Conservation (phyloP, 2,113 vertebrate species). For the Climacteris rufus region DNA sequence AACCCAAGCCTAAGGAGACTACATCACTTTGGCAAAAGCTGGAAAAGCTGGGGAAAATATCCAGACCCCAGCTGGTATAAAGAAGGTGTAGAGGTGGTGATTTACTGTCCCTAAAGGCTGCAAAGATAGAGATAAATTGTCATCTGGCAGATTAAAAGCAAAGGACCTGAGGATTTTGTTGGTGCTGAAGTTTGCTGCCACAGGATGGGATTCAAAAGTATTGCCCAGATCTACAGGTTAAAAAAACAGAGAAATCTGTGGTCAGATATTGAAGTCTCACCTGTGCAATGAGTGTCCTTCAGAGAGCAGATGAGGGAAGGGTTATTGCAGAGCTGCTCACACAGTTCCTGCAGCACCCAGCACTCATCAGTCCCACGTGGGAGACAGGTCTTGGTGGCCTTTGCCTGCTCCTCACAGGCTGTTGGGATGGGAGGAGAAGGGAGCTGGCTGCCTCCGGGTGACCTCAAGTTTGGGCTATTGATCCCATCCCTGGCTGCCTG, state of each 20-base stretch:
- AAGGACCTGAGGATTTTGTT: neutral
- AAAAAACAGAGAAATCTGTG: neutral
- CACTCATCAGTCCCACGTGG: neutral
- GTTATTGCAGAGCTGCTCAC: neutral
- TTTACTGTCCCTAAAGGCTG: neutral
- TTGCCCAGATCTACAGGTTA: rapidly evolving
- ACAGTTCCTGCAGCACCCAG: neutral
- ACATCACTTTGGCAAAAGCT: neutral
- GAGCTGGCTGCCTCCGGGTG: neutral
- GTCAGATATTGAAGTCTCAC: rapidly evolving
- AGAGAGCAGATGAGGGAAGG: rapidly evolving
- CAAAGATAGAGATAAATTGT: neutral
- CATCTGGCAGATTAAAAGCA: neutral
- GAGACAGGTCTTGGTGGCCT: neutral
- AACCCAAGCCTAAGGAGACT: neutral
- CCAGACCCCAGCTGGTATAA: neutral
- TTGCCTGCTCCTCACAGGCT: neutral
- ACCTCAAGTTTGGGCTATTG: neutral
- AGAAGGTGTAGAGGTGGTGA: neutral
- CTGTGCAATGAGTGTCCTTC: neutral
- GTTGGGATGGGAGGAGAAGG: neutral
- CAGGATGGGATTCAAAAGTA: neutral
- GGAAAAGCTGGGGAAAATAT: neutral
- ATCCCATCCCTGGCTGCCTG: neutral
- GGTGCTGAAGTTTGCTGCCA: neutral